A percentile compares a stretch with the other conserved stretches of the same genome.
Conservation (phyloP, 2,113 vertebrate genomes). For the Cyphomyrus discorhynchus region DNA sequence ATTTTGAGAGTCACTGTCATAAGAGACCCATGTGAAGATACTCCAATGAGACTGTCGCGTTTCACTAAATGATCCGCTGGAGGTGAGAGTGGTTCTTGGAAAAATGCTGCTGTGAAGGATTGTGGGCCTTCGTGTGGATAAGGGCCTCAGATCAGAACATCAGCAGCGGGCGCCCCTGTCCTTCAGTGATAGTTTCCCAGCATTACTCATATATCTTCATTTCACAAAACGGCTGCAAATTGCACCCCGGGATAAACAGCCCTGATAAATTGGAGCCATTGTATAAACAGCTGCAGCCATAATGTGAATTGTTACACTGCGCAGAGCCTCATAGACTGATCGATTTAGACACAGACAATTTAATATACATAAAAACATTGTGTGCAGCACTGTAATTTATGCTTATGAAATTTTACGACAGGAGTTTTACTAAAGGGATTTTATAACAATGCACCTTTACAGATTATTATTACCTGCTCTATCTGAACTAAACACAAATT, state of each 20-base stretch:
- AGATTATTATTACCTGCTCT: background rate
- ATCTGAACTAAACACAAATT: slow-evolving; percentile 2
- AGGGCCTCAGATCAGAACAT: background rate
- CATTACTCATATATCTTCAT: slow-evolving; percentile 41
- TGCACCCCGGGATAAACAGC: slow-evolving; percentile 43
- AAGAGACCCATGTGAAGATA: background rate
- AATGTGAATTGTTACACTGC: slow-evolving; percentile 25
- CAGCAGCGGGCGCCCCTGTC: background rate
- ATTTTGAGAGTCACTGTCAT: background rate
- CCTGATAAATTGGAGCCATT: slow-evolving; percentile 48
- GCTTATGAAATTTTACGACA: slow-evolving; percentile 39
- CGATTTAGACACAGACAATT: slow-evolving; percentile 47
- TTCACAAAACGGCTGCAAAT: slow-evolving; percentile 44
- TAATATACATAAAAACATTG: slow-evolving; percentile 39
- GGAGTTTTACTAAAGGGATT: slow-evolving; percentile 26
- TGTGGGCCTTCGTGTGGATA: background rate
- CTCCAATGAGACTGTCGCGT: background rate
- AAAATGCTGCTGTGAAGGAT: background rate
- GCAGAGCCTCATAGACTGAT: slow-evolving; percentile 30
- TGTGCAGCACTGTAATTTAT: slow-evolving; percentile 38
- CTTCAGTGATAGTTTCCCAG: background rate
- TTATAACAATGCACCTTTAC: background rate
- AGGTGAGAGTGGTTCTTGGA: background rate
- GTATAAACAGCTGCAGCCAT: slow-evolving; percentile 43
- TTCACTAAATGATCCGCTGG: background rate